These are phyloP conservation scores for Chromobotia macracanthus DNA, from an alignment of 2,797 vertebrate genomes.

Conservation along the genomic window DNA sequence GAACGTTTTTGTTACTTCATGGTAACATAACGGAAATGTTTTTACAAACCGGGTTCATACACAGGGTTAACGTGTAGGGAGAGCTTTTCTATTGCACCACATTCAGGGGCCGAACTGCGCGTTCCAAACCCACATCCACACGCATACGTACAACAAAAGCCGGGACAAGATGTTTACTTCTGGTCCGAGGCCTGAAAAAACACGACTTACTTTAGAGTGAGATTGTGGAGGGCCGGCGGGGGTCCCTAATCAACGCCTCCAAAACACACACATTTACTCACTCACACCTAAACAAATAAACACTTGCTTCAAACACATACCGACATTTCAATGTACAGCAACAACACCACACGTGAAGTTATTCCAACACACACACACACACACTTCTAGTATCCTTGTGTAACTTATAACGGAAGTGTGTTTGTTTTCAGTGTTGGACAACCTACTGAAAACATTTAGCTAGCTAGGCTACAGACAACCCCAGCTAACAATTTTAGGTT, in stretches of 20 bases:
- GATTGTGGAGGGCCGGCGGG: slow-evolving; percentile 36
- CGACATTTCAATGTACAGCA: slow-evolving; percentile 5
- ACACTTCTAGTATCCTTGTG: background rate
- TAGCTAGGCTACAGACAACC: too few species aligned
- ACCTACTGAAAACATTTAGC: too few species aligned
- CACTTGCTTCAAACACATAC: slow-evolving; percentile 40
- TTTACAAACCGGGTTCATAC: slow-evolving; percentile 72
- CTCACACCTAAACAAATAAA: slow-evolving; percentile 25
- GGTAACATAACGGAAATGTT: too few species aligned
- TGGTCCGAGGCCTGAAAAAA: slow-evolving; percentile 79
- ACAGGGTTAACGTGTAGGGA: slow-evolving; percentile 56
- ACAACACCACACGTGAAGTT: background rate
- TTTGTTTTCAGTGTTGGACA: too few species aligned
- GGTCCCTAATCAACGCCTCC: slow-evolving; percentile 55
- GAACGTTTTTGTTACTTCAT: too few species aligned
- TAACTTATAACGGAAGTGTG: too few species aligned
- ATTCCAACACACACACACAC: slow-evolving; percentile 15
- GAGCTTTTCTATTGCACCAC: slow-evolving; percentile 23
- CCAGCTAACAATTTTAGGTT: too few species aligned
- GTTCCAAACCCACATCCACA: slow-evolving; percentile 31
- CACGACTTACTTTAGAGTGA: slow-evolving; percentile 59
- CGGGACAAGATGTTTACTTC: slow-evolving; percentile 81
- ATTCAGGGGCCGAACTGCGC: background rate
- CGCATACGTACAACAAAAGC: slow-evolving; percentile 75
- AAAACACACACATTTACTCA: slow-evolving; percentile 17